These are phyloP conservation scores for Clivina fossor DNA, from an alignment of 2,888 invertebrate genomes.

Conservation along the genomic window DNA sequence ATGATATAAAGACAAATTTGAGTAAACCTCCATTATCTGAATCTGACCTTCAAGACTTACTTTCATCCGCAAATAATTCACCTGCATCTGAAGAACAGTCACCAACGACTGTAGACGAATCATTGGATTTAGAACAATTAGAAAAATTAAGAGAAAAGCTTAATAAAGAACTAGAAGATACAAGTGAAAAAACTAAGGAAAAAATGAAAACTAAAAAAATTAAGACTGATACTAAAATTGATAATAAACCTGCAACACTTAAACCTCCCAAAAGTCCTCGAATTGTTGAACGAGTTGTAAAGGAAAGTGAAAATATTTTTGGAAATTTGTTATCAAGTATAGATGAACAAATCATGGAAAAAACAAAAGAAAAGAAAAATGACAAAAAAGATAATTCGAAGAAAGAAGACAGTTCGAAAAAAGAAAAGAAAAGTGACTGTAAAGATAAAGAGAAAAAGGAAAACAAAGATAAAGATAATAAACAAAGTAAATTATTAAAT, in stretches of 20 bases:
- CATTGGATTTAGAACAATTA: conserved; percentile 57
- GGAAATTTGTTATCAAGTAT: conserved; percentile 43
- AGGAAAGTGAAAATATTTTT: conserved; percentile 39
- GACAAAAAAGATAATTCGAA: conserved; percentile 18
- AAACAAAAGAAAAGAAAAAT: conserved; percentile 28
- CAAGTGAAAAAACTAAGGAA: conserved; percentile 39
- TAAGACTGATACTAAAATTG: conserved; percentile 9
- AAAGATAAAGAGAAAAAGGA: conserved; percentile 11
- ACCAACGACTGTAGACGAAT: conserved; percentile 54
- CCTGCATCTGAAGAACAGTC: conserved; percentile 50
- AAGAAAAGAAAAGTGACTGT: conserved; percentile 21
- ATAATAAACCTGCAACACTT: not conserved
- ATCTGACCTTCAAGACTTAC: conserved; percentile 48
- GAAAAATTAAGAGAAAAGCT: conserved; percentile 56
- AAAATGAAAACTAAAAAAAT: conserved; percentile 1
- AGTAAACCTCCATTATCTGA: conserved; percentile 47
- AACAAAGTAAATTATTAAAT: not conserved
- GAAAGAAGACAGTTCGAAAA: conserved; percentile 3
- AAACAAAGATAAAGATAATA: no score
- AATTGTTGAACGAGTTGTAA: conserved; percentile 22
- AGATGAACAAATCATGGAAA: conserved; percentile 42
- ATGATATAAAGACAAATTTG: conserved; percentile 6
- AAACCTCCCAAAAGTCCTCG: conserved; percentile 13
- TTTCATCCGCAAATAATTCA: conserved; percentile 36
- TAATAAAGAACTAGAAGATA: conserved; percentile 54